Conservation (phyloP, 2,888 invertebrate species). For the Tenthredo distinguenda region DNA sequence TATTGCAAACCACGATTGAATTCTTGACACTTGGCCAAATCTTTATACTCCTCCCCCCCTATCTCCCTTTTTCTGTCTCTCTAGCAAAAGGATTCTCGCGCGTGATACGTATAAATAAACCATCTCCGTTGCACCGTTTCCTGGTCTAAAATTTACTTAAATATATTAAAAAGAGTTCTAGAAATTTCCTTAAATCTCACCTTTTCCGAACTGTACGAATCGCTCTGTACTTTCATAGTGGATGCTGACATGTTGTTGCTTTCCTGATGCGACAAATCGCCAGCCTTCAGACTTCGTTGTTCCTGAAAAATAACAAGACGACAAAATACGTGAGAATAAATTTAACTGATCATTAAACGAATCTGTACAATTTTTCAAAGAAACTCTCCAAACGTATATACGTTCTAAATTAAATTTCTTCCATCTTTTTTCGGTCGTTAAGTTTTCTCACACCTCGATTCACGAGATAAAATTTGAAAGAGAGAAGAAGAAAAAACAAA, state of each 20-base stretch:
- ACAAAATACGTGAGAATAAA: constrained; percentile 17
- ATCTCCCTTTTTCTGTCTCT: constrained; percentile 20
- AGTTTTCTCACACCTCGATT: not conserved
- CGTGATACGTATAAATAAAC: constrained; percentile 49
- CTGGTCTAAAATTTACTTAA: not conserved
- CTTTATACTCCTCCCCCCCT: not conserved
- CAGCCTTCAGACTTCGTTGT: constrained; percentile 90
- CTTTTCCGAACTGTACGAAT: constrained; percentile 92
- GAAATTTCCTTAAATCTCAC: constrained; percentile 63
- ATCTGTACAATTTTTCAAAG: constrained; percentile 10
- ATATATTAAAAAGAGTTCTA: not conserved
- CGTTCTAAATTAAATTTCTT: not conserved
- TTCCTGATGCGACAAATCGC: constrained; percentile 92
- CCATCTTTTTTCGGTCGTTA: not conserved
- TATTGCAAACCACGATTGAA: constrained; percentile 41
- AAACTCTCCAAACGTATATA: constrained; percentile 1
- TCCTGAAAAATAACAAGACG: constrained; percentile 81
- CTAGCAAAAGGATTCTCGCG: not conserved
- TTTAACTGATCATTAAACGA: no score
- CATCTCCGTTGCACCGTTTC: constrained; percentile 6
- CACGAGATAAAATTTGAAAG: not conserved
- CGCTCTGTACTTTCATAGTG: constrained; percentile 91
- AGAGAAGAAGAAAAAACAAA: not conserved
- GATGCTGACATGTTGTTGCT: constrained; percentile 91
- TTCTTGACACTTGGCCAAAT: constrained; percentile 58